Evolutionary conservation across 1,140 invertebrate species (phyloP), one percentile per base, ranked within the genome.

Genomic region (Helicoverpa zea): DNA sequence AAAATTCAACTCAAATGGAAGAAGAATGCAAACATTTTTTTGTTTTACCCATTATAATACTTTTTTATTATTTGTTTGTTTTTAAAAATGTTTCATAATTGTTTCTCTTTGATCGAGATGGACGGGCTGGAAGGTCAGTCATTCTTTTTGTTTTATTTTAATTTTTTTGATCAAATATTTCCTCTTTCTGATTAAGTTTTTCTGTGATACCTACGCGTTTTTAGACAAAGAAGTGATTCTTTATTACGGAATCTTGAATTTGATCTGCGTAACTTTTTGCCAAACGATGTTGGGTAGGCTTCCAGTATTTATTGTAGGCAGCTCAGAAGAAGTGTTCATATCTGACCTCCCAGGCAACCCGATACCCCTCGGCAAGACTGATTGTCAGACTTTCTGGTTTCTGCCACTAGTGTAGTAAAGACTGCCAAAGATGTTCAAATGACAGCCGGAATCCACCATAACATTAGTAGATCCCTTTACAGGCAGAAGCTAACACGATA

Each of bases 71-170:
- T 82, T 78, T 82, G 77, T 82, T 83, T 88, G 84, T 89, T 86
- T 90, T 87, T 82, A 66, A 72, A 85, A 89, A 86, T 85, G 81
- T 87, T 89, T 88, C 81, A 86, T 87, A 88, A 87, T 89, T 86
- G 49, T 78, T 89, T 83, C 80, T 80, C 87, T 89, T 90, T 90
- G 87, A 90, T 87, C 84, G 82, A 68, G 43, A 78, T 68, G 74
- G 79, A 78, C 70, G 66, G 72, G 13, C 43, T 59, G 56, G 49
- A 56, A 63, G 66, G 73, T 70, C 54, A 68, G 74, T 35, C 80
- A 76, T 75, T 75, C 66, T 77, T 77, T 54, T 29, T 13, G 11
- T 61, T 43, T 72, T 72, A 16, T 35, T 66, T 64, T 73, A 30
- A 73, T 73, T 73, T 73, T 73, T 73, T 73, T 73, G 14, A 73